These are phyloP conservation scores for Sitodiplosis mosellana DNA, from an alignment of 1,140 invertebrate genomes.

Conservation along the genomic window DNA sequence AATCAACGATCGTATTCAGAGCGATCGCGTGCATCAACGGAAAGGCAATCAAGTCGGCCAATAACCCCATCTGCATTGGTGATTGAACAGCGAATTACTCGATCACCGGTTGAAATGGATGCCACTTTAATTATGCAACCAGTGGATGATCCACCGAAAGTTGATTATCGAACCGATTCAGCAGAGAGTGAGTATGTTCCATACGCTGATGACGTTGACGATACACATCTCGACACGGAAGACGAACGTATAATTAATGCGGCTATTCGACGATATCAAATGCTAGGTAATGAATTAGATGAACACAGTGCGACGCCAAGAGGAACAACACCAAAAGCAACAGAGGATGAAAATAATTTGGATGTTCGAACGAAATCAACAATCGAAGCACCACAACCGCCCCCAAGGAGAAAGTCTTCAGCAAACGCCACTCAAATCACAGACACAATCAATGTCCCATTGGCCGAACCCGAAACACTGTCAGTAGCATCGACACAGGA, in stretches of 20 bases:
- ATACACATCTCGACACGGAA: background rate
- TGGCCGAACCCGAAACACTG: slow-evolving; percentile 5
- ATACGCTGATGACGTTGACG: background rate
- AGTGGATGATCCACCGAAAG: slow-evolving; percentile 12
- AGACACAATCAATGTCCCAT: background rate
- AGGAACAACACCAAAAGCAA: background rate
- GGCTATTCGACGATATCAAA: background rate
- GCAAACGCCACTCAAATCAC: background rate
- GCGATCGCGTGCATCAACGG: slow-evolving; percentile 30
- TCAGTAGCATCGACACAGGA: background rate
- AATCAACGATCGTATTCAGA: slow-evolving; percentile 34
- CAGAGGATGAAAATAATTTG: background rate
- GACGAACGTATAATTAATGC: slow-evolving; percentile 1
- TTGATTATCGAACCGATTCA: background rate
- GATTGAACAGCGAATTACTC: slow-evolving; percentile 30
- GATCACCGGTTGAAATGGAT: slow-evolving; percentile 26
- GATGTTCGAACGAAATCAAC: background rate
- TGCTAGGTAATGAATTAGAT: background rate
- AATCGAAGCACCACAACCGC: slow-evolving; percentile 7
- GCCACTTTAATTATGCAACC: slow-evolving; percentile 33
- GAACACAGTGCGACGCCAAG: slow-evolving; percentile 4
- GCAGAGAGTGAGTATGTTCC: background rate
- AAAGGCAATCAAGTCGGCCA: slow-evolving; percentile 28
- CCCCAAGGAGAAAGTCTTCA: slow-evolving; percentile 12
- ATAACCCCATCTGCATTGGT: slow-evolving; percentile 38